Conservation (phyloP, 1,140 invertebrate species). For the Venturia canescens region DNA sequence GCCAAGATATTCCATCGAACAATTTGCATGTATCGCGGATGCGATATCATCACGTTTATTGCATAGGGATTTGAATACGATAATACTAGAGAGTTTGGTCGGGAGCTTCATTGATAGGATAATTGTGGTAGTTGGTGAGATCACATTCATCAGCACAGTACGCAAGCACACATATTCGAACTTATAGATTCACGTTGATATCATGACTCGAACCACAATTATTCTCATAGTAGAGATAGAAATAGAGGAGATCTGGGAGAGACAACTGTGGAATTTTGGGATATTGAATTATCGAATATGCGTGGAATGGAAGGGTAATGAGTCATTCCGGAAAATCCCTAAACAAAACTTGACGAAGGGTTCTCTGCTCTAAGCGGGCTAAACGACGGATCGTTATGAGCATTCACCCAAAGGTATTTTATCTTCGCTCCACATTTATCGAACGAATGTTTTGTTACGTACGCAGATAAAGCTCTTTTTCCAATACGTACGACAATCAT, state of each 20-base stretch:
- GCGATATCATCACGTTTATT: background rate
- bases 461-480: too few species aligned
- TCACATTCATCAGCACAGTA: too few species aligned
- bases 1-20: background rate
- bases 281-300: conserved; percentile 31
- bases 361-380: background rate
- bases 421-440: too few species aligned
- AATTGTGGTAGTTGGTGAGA: background rate
- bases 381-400: too few species aligned
- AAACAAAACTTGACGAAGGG: conserved; percentile 7
- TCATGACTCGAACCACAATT: too few species aligned
- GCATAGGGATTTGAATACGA: background rate
- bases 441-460: too few species aligned
- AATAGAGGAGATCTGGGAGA: too few species aligned
- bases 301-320: conserved; percentile 15
- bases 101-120: background rate
- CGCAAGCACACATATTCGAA: too few species aligned
- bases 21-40: background rate
- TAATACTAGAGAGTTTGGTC: background rate
- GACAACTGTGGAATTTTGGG: background rate
- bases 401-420: too few species aligned
- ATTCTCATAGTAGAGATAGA: too few species aligned
- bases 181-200: too few species aligned
- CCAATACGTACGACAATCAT: too few species aligned
- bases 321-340: conserved; percentile 14